phyloP scores from a whole-genome alignment of 2,113 vertebrate genomes.

The Toxostoma redivivum region DNA sequence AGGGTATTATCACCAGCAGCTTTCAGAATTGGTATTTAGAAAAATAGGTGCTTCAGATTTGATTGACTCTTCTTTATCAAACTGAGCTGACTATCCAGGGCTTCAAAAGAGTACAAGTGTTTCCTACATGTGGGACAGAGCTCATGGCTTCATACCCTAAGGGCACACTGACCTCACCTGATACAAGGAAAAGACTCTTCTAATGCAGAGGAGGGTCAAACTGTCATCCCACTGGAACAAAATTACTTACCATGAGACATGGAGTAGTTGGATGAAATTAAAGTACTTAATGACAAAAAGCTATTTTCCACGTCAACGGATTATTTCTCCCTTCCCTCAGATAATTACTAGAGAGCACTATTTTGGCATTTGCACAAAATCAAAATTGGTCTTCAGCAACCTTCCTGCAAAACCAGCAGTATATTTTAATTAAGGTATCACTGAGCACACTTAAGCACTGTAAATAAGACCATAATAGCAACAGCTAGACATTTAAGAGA shows the following conservation, averaged over 20 bases:
- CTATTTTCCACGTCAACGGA: neutral
- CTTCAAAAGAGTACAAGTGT: neutral
- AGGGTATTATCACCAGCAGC: neutral
- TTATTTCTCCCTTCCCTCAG: neutral
- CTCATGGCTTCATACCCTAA: accelerated
- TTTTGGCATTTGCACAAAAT: neutral
- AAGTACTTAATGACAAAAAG: neutral
- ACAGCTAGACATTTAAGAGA: neutral
- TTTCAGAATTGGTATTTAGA: neutral
- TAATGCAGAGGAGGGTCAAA: neutral
- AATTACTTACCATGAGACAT: neutral
- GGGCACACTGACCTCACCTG: neutral
- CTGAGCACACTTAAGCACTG: neutral
- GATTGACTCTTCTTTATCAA: neutral
- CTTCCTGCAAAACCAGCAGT: neutral
- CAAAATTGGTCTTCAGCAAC: neutral
- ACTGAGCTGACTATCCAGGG: neutral
- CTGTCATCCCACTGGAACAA: neutral
- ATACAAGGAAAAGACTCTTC: neutral
- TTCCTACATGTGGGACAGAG: neutral
- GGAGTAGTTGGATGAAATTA: neutral
- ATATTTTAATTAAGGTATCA: neutral
- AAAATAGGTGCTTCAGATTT: neutral
- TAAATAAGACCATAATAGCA: neutral
- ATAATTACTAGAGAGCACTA: neutral